Base-by-base conservation (phyloP, 2,888 invertebrate genomes). In the Drosophila anomalipes region DNA sequence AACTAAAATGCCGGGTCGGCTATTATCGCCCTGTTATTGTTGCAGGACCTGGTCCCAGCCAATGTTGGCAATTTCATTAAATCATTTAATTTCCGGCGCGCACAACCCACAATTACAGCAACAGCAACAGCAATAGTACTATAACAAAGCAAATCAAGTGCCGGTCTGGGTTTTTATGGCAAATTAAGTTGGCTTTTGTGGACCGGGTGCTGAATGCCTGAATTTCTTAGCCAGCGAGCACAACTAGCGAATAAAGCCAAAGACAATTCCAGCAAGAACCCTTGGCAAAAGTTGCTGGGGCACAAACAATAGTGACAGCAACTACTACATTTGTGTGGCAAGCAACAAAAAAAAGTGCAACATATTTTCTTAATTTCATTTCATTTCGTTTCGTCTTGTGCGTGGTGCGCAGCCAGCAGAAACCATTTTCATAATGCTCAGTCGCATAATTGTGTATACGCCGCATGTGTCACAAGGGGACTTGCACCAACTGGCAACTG, bases 331-430 rank as follows among this genome's bases (percentile, higher is more conserved):
- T 67, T 70, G 82, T 79, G 83, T 16, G 70, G 62, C 79, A 64
- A 66, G 56, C 51, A 65, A 7, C 19, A 63, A 65, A 67, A 65
- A 65, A 73, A 67, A 82, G 69, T 83, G 86, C 79, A 90, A 83
- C 91, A 86, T 76, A 90, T 86, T 86, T 86, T 89, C 86, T 81
- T 86, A 90, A 86, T 86, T 89, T 89, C 79, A 77, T 89, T 90
- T 81, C 77, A 72, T 82, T 80, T 67, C 39, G 60, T 26, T 63
- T 64, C 32, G 39, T 37, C 35, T 37, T 14, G 14, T 51, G 28
- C 30, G 30, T n/a, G 14, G 57, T 22, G 41, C 16, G 41, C 47
- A 49, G 54, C 49, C 58, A 61, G 63, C 83, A 60, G 67, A 56
- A 59, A 56, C 66, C 71, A 75, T 79, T 86, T 88, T 81, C 78